Conservation (phyloP, 2,113 vertebrate genomes). For the Sinocyclocheilus anshuiensis region DNA sequence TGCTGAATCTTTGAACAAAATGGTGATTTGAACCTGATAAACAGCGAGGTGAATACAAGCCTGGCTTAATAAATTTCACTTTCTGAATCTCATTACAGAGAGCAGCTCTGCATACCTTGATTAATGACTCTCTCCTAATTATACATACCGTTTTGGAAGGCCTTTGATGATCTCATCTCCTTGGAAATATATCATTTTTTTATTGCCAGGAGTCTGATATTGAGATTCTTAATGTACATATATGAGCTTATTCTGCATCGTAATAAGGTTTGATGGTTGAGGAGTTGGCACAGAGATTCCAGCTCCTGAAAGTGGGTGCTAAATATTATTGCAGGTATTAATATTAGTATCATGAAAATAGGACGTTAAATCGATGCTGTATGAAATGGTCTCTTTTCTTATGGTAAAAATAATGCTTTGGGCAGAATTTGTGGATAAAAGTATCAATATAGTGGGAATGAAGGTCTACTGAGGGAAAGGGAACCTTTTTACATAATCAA, state of each 20-base stretch:
- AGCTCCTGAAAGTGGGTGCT: conserved; percentile 38
- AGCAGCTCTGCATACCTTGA: conserved; percentile 85
- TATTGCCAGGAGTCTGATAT: conserved; percentile 60
- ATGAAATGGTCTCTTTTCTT: conserved; percentile 47
- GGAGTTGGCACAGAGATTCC: conserved; percentile 32
- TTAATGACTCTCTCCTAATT: conserved; percentile 90
- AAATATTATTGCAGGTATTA: conserved; percentile 36
- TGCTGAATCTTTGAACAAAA: conserved; percentile 79
- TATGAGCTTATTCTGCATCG: conserved; percentile 49
- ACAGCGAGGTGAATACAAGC: conserved; percentile 83
- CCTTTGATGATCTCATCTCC: conserved; percentile 78
- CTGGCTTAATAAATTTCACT: conserved; percentile 84
- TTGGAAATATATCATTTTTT: conserved; percentile 69
- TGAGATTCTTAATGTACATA: conserved; percentile 45
- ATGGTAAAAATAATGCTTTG: conserved; percentile 25
- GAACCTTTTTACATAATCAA: not conserved
- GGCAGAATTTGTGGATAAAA: not conserved
- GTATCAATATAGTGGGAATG: not conserved
- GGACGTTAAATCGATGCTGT: conserved; percentile 53
- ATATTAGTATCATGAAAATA: conserved; percentile 41
- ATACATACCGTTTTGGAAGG: conserved; percentile 80
- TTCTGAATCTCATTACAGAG: conserved; percentile 87
- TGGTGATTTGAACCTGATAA: conserved; percentile 85
- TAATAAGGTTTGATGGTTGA: conserved; percentile 42
- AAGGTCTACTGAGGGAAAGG: not conserved